Evolutionary conservation across 1,140 invertebrate genomes (phyloP), one percentile per base, ranked within the genome.

Genomic region (Steinernema khuongi): DNA sequence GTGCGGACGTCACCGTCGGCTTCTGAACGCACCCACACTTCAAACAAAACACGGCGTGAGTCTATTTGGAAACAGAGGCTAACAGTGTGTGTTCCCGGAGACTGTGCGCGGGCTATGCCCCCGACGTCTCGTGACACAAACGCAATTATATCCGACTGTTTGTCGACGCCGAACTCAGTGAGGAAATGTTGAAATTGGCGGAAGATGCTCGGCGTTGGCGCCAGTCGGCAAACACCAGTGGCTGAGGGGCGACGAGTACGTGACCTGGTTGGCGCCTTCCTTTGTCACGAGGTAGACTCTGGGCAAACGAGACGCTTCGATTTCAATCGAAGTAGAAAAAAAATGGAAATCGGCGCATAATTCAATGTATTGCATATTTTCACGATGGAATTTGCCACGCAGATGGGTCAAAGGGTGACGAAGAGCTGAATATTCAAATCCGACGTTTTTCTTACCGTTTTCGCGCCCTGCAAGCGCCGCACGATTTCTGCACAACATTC

Each of bases 131-230:
- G 50, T 60, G 50, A 60, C 50, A 11, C 11, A 60, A 26, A n/a
- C 50, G 50, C 11, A n/a, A 26, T 60, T 22, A 22, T 60, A 60
- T 60, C 26, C 19, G 26, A 60, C 26, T 60, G 26, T 60, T 60
- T 60, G 50, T 60, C 26, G 4, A 60, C n/a, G 50, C 22, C 7
- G 19, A 11, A 22, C 26, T 17, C 4, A 60, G n/a, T n/a, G 50
- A 60, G 26, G 26, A 60, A 60, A 60, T 14, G 7, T 60, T 7
- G 19, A 60, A 22, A 60, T 60, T 60, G 50, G 19, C 50, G 50
- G 50, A 60, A 60, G 50, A 60, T 60, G 26, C 50, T 60, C 26
- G 50, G 19, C 50, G 22, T 26, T 60, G 50, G 50, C 50, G 50
- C 50, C 50, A 60, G 50, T 60, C 2, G 50, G 50, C 19, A 60